phyloP scores from a whole-genome alignment of 2,797 vertebrate genomes.

The Amphiprion clarkii region DNA sequence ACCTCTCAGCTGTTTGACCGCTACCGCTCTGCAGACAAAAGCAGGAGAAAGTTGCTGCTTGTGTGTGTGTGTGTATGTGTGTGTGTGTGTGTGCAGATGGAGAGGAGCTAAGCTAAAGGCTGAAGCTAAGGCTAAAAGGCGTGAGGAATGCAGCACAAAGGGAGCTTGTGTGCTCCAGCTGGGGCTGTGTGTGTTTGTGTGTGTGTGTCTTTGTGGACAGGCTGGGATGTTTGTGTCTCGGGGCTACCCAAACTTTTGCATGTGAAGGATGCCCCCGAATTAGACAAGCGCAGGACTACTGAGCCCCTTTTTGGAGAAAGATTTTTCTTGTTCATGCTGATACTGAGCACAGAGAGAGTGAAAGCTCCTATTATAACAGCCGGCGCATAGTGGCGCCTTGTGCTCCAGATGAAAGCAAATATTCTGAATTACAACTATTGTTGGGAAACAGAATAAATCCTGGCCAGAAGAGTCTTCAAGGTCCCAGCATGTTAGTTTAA shows the following conservation, averaged over 20 bases:
- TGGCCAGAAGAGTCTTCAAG: neutral
- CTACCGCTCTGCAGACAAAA: slow-evolving; percentile 75
- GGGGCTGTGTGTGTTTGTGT: slow-evolving; percentile 61
- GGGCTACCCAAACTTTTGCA: slow-evolving; percentile 75
- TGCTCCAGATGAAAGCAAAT: slow-evolving; percentile 21
- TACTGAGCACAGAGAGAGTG: slow-evolving; percentile 7
- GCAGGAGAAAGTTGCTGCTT: slow-evolving; percentile 79
- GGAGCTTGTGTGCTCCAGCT: slow-evolving; percentile 83
- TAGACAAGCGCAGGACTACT: slow-evolving; percentile 28
- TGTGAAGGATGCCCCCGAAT: slow-evolving; percentile 62
- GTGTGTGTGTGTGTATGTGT: slow-evolving; percentile 24
- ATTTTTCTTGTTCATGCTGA: neutral
- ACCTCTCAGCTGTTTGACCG: slow-evolving; percentile 69
- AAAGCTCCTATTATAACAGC: slow-evolving; percentile 6
- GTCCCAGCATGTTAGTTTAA: slow-evolving; percentile 32
- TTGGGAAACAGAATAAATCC: slow-evolving; percentile 6
- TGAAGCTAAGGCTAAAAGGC: slow-evolving; percentile 77
- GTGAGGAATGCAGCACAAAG: slow-evolving; percentile 85
- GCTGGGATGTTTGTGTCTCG: slow-evolving; percentile 70
- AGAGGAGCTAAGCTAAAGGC: slow-evolving; percentile 76
- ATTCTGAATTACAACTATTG: neutral
- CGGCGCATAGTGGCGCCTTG: neutral
- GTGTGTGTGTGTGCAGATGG: slow-evolving; percentile 59
- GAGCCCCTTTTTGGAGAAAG: slow-evolving; percentile 32
- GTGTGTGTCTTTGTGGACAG: slow-evolving; percentile 60